Percentiles rank a stretch among this genome's conserved stretches.
Conservation (phyloP, 1,140 invertebrate genomes). For the Monomorium pharaonis region DNA sequence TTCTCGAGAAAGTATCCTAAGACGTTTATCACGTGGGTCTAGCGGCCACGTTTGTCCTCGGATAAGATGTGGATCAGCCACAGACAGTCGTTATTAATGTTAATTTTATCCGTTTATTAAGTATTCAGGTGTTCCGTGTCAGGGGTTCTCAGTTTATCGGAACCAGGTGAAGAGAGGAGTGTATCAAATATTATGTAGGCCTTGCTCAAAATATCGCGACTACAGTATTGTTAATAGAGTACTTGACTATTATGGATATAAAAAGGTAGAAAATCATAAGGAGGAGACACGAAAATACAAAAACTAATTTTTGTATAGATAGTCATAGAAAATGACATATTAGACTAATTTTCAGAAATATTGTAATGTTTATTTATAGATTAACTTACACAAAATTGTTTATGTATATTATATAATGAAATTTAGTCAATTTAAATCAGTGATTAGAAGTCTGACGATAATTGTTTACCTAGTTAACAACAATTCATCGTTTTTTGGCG, state of each 20-base stretch:
- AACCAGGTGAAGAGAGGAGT: conserved; percentile 1
- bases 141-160: conserved; percentile 79
- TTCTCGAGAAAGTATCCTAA: conserved; percentile 58
- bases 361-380: neutral
- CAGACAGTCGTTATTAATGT: conserved; percentile 85
- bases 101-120: conserved; percentile 86
- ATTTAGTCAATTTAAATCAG: neutral
- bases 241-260: neutral
- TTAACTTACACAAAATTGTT: neutral
- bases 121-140: conserved; percentile 84
- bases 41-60: conserved; percentile 79
- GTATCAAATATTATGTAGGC: neutral
- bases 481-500: neutral
- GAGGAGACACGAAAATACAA: neutral
- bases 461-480: neutral
- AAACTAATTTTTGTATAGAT: neutral
- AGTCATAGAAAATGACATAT: neutral
- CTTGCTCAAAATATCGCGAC: neutral
- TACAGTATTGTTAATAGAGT: neutral
- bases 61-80: conserved; percentile 83
- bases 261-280: neutral
- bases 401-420: neutral
- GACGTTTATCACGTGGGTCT: conserved; percentile 78
- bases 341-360: neutral
- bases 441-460: neutral